Base-by-base conservation (phyloP, 2,113 vertebrate genomes). In the Chamaea fasciata region DNA sequence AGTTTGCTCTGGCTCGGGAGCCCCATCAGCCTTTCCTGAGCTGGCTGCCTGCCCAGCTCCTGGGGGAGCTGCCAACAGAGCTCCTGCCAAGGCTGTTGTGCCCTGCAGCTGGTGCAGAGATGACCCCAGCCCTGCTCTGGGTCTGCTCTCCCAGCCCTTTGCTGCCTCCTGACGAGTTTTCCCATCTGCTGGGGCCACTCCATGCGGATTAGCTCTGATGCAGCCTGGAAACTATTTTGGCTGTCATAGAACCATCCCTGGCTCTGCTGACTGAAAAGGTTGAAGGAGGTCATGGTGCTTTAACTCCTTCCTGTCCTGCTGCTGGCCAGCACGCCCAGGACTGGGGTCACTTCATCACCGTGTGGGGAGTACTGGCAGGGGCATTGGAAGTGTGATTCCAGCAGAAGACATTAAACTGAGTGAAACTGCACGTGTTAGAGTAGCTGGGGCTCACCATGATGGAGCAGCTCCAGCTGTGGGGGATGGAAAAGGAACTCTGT, bases 141-240 rank as follows among this genome's bases (percentile, higher is more conserved):
- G 30, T 20, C 21, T 44, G 56, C 56, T 63, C 65, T 67, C 69
- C 19, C 74, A 49, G 18, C 87, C 65, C 53, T 39, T 49, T 3
- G 26, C 87, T 15, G 55, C 76, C 78, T 89, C 87, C 89, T 90
- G 87, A 95, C 79, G 77, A 3, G 1, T 88, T 90, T 92, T 70
- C 84, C 85, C 94, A 82, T 87, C 81, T 87, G 87, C 87, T 41
- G 64, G 31, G 76, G 73, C 89, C 8, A 11, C 65, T 76, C 37
- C 3, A 2, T 20, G 30, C 3, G 39, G 84, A 91, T 91, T 87
- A 87, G 91, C 70, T 67, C 91, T 97, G 95, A 97, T 96, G 96
- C 91, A 97, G 93, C 31, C 3, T 94, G 96, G 96, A 97, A 97
- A 96, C 89, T 96, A 97, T 96, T 95, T 87, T 91, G 78, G 94